phyloP scores from a whole-genome alignment of 2,888 invertebrate species.

The Agrochola litura region DNA sequence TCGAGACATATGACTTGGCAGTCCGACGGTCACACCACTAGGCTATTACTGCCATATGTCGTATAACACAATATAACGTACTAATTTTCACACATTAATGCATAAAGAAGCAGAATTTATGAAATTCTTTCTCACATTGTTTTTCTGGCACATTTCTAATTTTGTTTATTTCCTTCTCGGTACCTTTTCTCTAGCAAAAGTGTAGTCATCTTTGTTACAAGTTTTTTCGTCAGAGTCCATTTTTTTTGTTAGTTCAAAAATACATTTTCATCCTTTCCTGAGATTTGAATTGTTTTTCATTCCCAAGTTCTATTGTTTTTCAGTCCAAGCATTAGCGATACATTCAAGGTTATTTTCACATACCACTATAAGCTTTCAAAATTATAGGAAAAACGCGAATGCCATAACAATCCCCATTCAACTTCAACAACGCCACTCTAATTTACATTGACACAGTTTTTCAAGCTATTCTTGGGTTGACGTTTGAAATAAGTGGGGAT shows the following conservation, averaged over 20 bases:
- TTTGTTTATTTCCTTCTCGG: neutral
- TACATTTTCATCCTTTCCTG: neutral
- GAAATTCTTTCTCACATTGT: neutral
- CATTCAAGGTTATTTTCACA: neutral
- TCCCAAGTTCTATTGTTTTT: neutral
- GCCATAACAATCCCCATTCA: constrained; percentile 9
- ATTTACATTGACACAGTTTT: constrained; percentile 65
- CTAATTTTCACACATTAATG: neutral
- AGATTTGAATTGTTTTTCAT: neutral
- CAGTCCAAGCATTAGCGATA: neutral
- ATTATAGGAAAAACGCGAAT: neutral
- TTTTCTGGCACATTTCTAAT: neutral
- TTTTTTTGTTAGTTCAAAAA: too few species aligned
- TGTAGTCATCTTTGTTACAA: neutral
- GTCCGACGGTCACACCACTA: too few species aligned
- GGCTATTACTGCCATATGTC: too few species aligned
- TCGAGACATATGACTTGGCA: too few species aligned
- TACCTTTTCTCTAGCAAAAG: neutral
- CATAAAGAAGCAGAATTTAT: neutral
- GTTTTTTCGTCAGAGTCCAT: neutral
- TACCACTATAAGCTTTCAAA: neutral
- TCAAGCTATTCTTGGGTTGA: constrained; percentile 58
- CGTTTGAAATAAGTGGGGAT: constrained; percentile 60
- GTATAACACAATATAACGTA: too few species aligned
- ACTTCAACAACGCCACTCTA: constrained; percentile 27